phyloP scores from a whole-genome alignment of 1,140 invertebrate genomes.

The Capitella teleta region DNA sequence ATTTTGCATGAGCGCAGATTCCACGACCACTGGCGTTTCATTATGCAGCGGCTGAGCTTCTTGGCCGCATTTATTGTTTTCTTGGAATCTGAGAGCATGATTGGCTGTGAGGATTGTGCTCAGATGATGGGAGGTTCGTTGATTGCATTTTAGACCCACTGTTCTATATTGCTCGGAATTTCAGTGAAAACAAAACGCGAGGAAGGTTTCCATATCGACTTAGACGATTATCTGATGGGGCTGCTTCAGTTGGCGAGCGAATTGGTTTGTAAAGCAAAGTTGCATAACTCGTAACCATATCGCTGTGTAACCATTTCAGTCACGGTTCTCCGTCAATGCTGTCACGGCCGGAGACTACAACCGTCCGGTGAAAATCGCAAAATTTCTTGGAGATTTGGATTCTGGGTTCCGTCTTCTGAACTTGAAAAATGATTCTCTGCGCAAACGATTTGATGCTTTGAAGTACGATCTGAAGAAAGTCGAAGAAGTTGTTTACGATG shows the following conservation, averaged over 20 bases:
- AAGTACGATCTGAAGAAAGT: slow-evolving; percentile 92
- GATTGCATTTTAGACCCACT: background rate
- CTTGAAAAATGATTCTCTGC: slow-evolving; percentile 76
- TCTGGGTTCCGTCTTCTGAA: slow-evolving; percentile 78
- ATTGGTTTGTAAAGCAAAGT: slow-evolving; percentile 65
- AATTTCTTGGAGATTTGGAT: slow-evolving; percentile 74
- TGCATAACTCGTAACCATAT: too few relatives aligned
- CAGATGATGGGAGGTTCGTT: slow-evolving; percentile 62
- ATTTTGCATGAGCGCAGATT: slow-evolving; percentile 44
- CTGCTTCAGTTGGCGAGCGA: slow-evolving; percentile 68
- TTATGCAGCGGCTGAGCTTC: slow-evolving; percentile 67
- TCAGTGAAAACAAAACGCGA: slow-evolving; percentile 49
- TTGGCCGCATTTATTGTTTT: slow-evolving; percentile 65
- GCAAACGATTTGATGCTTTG: slow-evolving; percentile 77
- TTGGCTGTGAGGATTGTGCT: slow-evolving; percentile 62
- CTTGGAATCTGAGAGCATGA: slow-evolving; percentile 62
- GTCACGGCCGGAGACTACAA: slow-evolving; percentile 75
- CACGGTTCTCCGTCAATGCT: slow-evolving; percentile 71
- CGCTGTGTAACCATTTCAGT: slow-evolving; percentile 22
- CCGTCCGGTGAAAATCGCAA: slow-evolving; percentile 66
- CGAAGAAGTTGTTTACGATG: slow-evolving; percentile 87
- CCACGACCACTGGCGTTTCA: slow-evolving; percentile 74
- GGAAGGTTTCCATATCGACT: slow-evolving; percentile 72
- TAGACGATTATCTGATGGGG: slow-evolving; percentile 81
- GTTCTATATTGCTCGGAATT: background rate